Percentiles rank a stretch among this genome's conserved stretches.
Evolutionary conservation across 2,888 invertebrate genomes (phyloP).

Genomic region (Tiliacea citrago): DNA sequence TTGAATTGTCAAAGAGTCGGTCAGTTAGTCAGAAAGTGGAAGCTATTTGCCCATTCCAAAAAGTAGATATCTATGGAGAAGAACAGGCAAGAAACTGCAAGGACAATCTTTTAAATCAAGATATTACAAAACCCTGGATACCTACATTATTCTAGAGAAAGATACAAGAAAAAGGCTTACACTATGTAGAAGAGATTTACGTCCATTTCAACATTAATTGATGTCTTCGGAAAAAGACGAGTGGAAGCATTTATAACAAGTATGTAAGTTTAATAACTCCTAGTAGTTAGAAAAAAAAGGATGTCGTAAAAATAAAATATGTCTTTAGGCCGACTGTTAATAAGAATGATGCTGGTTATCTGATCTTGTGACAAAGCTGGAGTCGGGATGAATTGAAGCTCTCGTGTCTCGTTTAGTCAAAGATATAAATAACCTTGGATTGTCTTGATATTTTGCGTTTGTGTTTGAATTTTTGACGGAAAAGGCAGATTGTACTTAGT

Average conservation of each 20-base stretch:
- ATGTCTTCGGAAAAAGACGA: background rate
- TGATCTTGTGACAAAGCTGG: conserved; percentile 50
- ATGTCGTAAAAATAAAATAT: conserved; percentile 61
- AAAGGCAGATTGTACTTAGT: conserved; percentile 3
- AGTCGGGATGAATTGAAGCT: conserved; percentile 25
- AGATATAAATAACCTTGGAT: conserved; percentile 31
- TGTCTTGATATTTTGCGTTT: conserved; percentile 23
- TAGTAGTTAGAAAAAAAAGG: conserved; percentile 41
- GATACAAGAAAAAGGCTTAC: background rate
- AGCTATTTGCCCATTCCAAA: too few relatives aligned
- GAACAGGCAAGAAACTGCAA: too few relatives aligned
- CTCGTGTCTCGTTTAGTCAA: conserved; percentile 12
- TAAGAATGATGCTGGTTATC: conserved; percentile 37
- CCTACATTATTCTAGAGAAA: too few relatives aligned
- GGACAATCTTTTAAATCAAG: too few relatives aligned
- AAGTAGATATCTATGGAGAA: too few relatives aligned
- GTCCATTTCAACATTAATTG: conserved; percentile 8
- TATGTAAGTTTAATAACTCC: conserved; percentile 36
- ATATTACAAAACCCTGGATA: too few relatives aligned
- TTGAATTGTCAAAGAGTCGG: too few relatives aligned
- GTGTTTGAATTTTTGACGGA: background rate
- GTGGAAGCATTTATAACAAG: background rate
- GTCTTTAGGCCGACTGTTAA: conserved; percentile 42
- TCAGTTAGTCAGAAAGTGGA: too few relatives aligned
- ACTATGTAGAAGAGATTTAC: background rate